Evolutionary conservation across 2,797 vertebrate species (phyloP).

Genomic region (Todus mexicanus): DNA sequence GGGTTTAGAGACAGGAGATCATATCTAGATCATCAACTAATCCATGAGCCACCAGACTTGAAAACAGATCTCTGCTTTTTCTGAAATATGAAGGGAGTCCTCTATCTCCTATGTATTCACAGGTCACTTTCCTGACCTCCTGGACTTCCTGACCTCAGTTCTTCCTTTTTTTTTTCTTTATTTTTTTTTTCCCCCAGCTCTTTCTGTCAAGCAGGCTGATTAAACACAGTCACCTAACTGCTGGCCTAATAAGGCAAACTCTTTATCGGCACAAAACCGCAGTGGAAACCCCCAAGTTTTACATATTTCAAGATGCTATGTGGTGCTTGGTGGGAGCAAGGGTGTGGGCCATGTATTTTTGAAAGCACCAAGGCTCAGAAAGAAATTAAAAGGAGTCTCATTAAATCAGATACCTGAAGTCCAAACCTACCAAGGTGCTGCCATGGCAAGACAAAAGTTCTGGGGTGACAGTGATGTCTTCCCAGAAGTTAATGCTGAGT

Average conservation of each 20-base stretch:
- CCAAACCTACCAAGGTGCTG: neutral
- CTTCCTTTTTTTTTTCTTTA: neutral
- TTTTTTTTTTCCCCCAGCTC: neutral
- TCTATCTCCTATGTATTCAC: neutral
- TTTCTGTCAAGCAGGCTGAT: neutral
- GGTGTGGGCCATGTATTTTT: neutral
- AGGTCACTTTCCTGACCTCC: neutral
- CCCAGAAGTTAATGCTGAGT: neutral
- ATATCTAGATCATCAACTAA: neutral
- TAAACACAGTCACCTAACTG: neutral
- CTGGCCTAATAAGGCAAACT: neutral
- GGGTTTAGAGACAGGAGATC: neutral
- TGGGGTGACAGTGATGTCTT: neutral
- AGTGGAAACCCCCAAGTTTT: neutral
- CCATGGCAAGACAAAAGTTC: neutral
- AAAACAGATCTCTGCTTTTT: neutral
- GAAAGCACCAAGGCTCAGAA: neutral
- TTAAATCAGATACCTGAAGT: neutral
- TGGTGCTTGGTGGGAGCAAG: neutral
- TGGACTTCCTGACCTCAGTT: neutral
- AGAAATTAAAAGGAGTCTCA: neutral
- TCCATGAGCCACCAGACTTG: neutral
- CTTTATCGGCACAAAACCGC: neutral
- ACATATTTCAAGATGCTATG: neutral
- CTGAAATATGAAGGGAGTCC: neutral